Conservation (phyloP, 2,888 invertebrate species). For the Odontocolon sp. region DNA sequence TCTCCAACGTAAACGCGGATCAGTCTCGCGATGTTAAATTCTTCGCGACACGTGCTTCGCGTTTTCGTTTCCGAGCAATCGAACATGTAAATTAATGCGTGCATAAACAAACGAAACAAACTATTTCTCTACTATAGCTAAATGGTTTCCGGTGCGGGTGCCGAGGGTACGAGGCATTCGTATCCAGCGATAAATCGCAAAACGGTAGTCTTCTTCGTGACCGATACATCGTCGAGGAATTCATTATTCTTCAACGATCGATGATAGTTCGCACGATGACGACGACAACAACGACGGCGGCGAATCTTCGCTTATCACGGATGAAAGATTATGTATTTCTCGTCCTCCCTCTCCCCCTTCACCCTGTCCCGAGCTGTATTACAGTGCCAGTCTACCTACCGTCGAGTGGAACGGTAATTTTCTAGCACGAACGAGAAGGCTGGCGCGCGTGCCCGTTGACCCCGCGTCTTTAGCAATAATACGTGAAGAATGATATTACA, state of each 20-base stretch:
- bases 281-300: no score
- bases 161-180: not conserved
- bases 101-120: slow-evolving; percentile 65
- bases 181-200: not conserved
- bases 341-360: not conserved
- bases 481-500: slow-evolving; percentile 71
- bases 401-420: slow-evolving; percentile 40
- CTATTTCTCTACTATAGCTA: slow-evolving; percentile 72
- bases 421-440: slow-evolving; percentile 60
- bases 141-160: slow-evolving; percentile 36
- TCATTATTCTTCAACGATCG: slow-evolving; percentile 23
- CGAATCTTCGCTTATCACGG: slow-evolving; percentile 15
- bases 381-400: slow-evolving; percentile 42
- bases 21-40: no score
- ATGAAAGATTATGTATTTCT: slow-evolving; percentile 32
- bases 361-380: slow-evolving; percentile 37
- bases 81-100: slow-evolving; percentile 45
- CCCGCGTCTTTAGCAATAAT: slow-evolving; percentile 61
- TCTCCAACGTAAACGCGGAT: not conserved
- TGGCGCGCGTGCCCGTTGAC: slow-evolving; percentile 60
- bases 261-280: slow-evolving; percentile 24
- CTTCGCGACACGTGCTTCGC: no score
- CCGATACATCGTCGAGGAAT: not conserved
- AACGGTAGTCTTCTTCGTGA: not conserved
- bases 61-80: slow-evolving; percentile 27